Evolutionary conservation across 2,113 vertebrate species (phyloP), one percentile per base, ranked within the genome.

Genomic region (Etheostoma spectabile): DNA sequence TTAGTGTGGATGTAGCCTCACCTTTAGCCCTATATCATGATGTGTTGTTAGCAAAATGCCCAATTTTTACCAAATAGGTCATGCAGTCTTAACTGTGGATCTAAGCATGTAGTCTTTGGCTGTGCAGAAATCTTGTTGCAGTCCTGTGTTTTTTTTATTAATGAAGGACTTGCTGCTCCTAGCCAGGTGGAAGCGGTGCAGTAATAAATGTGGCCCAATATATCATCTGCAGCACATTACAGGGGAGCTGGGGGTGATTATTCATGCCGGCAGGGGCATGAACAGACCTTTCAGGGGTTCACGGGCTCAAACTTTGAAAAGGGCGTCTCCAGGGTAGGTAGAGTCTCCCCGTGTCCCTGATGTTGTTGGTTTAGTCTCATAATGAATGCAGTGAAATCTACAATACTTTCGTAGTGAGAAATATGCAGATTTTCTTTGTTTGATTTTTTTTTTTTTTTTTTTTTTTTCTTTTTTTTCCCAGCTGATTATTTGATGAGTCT

Each of bases 191-290:
- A 89, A 92, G 92, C 89, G 10, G 84, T 92, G 88, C 91, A 85
- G 92, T 95, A 94, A 95, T 94, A 95, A 94, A 95, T 93, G 94
- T 89, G 93, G 89, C 82, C 86, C 90, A 86, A 94, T 93, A 93
- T 87, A 93, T 95, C 94, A 95, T 94, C 91, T 60, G 59, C 83
- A 89, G 91, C 90, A 92, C 90, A 91, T 94, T 95, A 92, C 89
- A 89, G 86, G 86, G 86, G 77, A 91, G 91, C 90, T 86, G 83
- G 88, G 93, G 90, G 90, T 91, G 91, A 94, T 94, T 91, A 95
- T 93, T 95, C 93, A 94, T 93, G 90, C 86, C 87, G 87, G 93
- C 90, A 88, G 93, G 88, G 92, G 89, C 90, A 91, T 79, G 91
- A 91, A 90, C 88, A 90, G 93, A 94, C 93, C 93, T 93, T 92